These are phyloP conservation scores for Moxostoma hubbsi DNA, from an alignment of 2,797 vertebrate species.

Conservation along the genomic window DNA sequence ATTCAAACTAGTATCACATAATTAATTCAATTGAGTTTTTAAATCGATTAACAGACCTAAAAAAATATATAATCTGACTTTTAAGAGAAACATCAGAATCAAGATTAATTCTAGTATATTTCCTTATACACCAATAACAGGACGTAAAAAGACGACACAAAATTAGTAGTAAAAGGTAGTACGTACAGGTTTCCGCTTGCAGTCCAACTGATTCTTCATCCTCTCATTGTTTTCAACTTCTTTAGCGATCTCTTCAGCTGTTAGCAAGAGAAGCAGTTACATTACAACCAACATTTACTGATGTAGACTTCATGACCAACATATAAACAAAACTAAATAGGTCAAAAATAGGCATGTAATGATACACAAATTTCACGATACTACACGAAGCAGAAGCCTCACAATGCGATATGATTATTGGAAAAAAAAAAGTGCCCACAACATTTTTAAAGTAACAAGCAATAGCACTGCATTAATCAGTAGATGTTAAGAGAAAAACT, in stretches of 20 bases:
- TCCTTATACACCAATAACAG: neutral
- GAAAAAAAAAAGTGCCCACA: too few species aligned
- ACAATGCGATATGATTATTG: too few species aligned
- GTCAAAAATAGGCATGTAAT: neutral
- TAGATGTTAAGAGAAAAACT: too few species aligned
- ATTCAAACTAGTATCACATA: too few species aligned
- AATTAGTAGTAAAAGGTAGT: neutral
- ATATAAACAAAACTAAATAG: neutral
- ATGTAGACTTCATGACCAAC: neutral
- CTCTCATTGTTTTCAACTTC: constrained; percentile 91
- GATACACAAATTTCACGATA: too few species aligned
- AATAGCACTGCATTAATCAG: too few species aligned
- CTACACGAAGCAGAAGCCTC: too few species aligned
- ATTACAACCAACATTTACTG: neutral
- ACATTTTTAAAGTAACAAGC: too few species aligned
- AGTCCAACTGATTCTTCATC: constrained; percentile 79
- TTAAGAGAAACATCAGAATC: neutral
- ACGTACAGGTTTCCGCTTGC: constrained; percentile 80
- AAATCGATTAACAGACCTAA: too few species aligned
- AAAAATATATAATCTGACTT: neutral
- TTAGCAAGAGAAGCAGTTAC: constrained; percentile 23
- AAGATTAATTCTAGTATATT: neutral
- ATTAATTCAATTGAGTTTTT: too few species aligned
- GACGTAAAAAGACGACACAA: neutral
- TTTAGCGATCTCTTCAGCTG: constrained; percentile 89